Conservation (phyloP, 2,797 vertebrate species). For the Sebastes kiyomatsui region DNA sequence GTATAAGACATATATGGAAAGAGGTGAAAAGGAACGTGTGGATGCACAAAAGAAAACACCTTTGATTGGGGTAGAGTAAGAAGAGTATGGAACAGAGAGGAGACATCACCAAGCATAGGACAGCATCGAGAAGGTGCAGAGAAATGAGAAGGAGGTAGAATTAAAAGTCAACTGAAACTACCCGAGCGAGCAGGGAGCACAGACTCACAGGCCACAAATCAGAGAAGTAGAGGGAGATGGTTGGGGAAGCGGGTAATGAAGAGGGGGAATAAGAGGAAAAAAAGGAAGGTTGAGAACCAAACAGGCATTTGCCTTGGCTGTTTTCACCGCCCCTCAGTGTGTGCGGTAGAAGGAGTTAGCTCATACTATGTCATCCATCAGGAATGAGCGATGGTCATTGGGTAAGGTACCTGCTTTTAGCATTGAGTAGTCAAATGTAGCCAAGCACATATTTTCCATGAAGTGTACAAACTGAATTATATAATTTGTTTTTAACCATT, state of each 20-base stretch:
- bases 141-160: neutral
- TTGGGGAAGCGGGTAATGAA: conserved; percentile 29
- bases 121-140: neutral
- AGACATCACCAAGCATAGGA: neutral
- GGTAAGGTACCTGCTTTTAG: conserved; percentile 49
- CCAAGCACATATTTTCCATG: conserved; percentile 38
- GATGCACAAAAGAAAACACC: neutral
- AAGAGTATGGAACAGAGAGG: neutral
- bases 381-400: conserved; percentile 51
- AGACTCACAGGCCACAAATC: conserved; percentile 23
- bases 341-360: conserved; percentile 47
- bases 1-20: neutral
- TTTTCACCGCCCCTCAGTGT: conserved; percentile 2
- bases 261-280: conserved; percentile 23
- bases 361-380: conserved; percentile 58
- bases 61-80: neutral
- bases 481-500: conserved; percentile 3
- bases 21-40: neutral
- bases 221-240: conserved; percentile 9
- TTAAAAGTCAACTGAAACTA: conserved; percentile 29
- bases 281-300: conserved; percentile 10
- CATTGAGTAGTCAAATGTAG: conserved; percentile 20
- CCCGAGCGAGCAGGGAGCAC: conserved; percentile 18
- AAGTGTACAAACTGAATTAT: conserved; percentile 16
- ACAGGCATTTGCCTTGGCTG: conserved; percentile 32